A percentile compares a stretch with the other conserved stretches of the same genome.
phyloP scores from a whole-genome alignment of 2,797 vertebrate genomes.

The Microtus obscurus region DNA sequence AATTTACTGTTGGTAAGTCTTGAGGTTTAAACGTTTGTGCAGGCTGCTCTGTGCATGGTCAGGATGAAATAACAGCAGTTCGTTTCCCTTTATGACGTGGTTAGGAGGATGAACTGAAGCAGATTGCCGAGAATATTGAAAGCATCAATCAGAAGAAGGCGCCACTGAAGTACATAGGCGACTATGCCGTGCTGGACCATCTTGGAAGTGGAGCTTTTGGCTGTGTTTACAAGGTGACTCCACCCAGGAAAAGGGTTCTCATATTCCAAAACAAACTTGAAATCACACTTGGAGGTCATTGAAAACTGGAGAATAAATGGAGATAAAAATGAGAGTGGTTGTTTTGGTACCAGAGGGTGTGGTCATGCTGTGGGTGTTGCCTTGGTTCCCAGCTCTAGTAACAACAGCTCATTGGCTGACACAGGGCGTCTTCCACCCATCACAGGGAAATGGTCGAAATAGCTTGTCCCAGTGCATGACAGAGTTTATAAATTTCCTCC shows the following conservation, averaged over 20 bases:
- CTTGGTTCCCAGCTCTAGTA: slow-evolving; percentile 5
- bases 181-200: slow-evolving; percentile 94
- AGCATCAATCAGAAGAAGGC: slow-evolving; percentile 93
- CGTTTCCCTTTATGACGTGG: slow-evolving; percentile 67
- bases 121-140: slow-evolving; percentile 91
- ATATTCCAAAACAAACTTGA: background rate
- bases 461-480: background rate
- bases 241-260: background rate
- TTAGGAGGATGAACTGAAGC: slow-evolving; percentile 91
- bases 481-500: background rate
- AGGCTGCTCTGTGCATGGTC: background rate
- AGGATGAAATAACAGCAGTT: background rate
- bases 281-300: background rate
- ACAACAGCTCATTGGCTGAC: background rate
- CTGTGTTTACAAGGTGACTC: slow-evolving; percentile 93
- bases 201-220: slow-evolving; percentile 95
- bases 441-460: background rate
- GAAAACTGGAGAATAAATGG: background rate
- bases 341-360: background rate
- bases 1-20: slow-evolving; percentile 90
- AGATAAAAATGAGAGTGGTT: background rate
- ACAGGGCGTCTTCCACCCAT: slow-evolving; percentile 19
- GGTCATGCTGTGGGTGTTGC: background rate
- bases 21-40: slow-evolving; percentile 37
- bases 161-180: slow-evolving; percentile 91